Evolutionary conservation across 1,140 invertebrate genomes (phyloP).

Genomic region (Euglossa dilemma): DNA sequence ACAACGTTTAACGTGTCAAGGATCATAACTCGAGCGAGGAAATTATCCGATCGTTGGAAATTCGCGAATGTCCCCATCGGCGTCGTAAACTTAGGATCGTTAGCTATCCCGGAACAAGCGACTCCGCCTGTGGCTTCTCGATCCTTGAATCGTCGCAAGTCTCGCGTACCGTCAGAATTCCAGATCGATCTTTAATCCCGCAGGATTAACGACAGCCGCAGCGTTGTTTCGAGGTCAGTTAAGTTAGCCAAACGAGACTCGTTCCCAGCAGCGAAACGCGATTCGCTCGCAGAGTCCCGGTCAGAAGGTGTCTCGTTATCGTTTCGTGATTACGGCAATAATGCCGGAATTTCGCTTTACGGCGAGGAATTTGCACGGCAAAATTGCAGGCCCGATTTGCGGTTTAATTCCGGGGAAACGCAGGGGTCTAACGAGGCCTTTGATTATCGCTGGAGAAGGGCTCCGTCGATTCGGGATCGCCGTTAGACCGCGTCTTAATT

Average conservation of each 20-base stretch:
- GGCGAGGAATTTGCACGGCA: slow-evolving; percentile 20
- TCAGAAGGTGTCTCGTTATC: slow-evolving; percentile 32
- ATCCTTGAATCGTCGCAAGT: neutral
- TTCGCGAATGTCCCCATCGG: too few species aligned
- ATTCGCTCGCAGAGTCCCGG: neutral
- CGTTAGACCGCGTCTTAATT: slow-evolving; percentile 43
- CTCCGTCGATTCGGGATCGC: slow-evolving; percentile 25
- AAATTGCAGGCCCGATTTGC: slow-evolving; percentile 47
- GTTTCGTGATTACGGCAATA: slow-evolving; percentile 41
- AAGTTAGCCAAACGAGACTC: slow-evolving; percentile 2
- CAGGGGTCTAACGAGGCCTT: slow-evolving; percentile 39
- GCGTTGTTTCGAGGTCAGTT: neutral
- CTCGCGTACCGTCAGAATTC: neutral
- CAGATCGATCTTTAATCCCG: neutral
- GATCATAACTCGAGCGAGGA: too few species aligned
- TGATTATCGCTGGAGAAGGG: slow-evolving; percentile 39
- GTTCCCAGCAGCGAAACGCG: neutral
- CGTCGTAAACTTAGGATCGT: too few species aligned
- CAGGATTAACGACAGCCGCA: too few species aligned
- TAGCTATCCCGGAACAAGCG: too few species aligned
- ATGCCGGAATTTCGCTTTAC: slow-evolving; percentile 28
- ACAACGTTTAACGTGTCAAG: too few species aligned
- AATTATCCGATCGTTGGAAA: too few species aligned
- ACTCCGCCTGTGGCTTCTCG: too few species aligned
- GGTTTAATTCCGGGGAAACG: slow-evolving; percentile 39